Evolutionary conservation across 53 echinoderm and acorn worm genomes (phyloP).

Genomic region (Henricia sp.): DNA sequence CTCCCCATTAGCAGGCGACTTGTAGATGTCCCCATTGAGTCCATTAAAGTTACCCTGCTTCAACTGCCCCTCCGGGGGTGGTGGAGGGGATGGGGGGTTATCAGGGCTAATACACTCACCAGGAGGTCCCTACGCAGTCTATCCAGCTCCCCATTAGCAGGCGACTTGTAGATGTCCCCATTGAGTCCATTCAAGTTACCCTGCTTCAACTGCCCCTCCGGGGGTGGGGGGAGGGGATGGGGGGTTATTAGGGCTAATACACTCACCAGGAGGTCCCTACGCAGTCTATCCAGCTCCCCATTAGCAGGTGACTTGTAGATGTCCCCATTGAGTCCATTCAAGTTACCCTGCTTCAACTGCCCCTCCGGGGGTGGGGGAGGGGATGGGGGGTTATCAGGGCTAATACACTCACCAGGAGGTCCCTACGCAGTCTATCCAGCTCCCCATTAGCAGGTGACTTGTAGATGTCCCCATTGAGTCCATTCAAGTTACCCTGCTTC

Average conservation of each 20-base stretch:
- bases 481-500: slow-evolving; percentile 67
- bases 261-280: slow-evolving; percentile 86
- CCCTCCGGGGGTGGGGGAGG: too few relatives aligned
- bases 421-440: slow-evolving; percentile 78
- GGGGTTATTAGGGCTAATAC: too few relatives aligned
- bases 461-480: slow-evolving; percentile 45
- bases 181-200: slow-evolving; percentile 64
- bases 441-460: slow-evolving; percentile 70
- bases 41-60: slow-evolving; percentile 76
- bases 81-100: too few relatives aligned
- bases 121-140: slow-evolving; percentile 78
- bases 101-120: too few relatives aligned
- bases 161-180: slow-evolving; percentile 57
- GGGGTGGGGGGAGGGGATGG: too few relatives aligned
- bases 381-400: too few relatives aligned
- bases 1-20: slow-evolving; percentile 73
- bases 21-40: slow-evolving; percentile 62
- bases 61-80: too few relatives aligned
- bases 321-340: slow-evolving; percentile 56
- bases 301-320: slow-evolving; percentile 64
- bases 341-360: slow-evolving; percentile 67
- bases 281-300: slow-evolving; percentile 75
- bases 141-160: slow-evolving; percentile 72
- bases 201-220: slow-evolving; percentile 71
- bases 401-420: slow-evolving; percentile 83